phyloP scores from a whole-genome alignment of 2,113 vertebrate genomes.

The Corythornis madagascariensis region DNA sequence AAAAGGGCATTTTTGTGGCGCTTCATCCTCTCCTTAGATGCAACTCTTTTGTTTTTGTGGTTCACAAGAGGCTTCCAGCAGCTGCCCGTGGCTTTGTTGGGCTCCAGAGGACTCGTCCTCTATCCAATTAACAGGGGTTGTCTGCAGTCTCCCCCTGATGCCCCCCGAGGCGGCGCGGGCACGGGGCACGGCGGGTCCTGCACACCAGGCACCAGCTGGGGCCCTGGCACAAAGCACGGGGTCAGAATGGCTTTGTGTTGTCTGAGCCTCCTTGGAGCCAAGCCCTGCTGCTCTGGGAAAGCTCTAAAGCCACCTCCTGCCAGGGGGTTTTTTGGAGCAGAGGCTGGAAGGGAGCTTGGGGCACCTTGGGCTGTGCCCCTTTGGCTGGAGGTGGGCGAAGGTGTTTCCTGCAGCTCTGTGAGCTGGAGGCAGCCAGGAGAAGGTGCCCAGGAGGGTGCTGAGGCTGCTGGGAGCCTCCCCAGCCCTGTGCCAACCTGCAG shows the following conservation, averaged over 20 bases:
- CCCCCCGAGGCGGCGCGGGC: background rate
- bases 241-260: background rate
- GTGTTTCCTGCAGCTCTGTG: background rate
- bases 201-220: background rate
- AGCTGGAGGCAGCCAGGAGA: background rate
- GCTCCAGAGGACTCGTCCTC: background rate
- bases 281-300: background rate
- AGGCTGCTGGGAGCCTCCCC: background rate
- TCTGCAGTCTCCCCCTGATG: background rate
- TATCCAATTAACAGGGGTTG: slow-evolving; percentile 33
- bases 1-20: background rate
- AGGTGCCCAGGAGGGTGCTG: rapidly evolving
- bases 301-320: background rate
- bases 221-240: rapidly evolving
- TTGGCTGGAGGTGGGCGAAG: background rate
- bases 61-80: slow-evolving; percentile 10
- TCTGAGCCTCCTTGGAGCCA: rapidly evolving
- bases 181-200: rapidly evolving
- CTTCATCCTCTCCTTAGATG: background rate
- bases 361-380: too few relatives aligned
- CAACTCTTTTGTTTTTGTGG: background rate
- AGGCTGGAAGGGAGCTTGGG: background rate
- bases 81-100: background rate
- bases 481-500: rapidly evolving
- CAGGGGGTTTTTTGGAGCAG: background rate